phyloP scores from a whole-genome alignment of 2,113 vertebrate species.

The Pomatostomus ruficeps region DNA sequence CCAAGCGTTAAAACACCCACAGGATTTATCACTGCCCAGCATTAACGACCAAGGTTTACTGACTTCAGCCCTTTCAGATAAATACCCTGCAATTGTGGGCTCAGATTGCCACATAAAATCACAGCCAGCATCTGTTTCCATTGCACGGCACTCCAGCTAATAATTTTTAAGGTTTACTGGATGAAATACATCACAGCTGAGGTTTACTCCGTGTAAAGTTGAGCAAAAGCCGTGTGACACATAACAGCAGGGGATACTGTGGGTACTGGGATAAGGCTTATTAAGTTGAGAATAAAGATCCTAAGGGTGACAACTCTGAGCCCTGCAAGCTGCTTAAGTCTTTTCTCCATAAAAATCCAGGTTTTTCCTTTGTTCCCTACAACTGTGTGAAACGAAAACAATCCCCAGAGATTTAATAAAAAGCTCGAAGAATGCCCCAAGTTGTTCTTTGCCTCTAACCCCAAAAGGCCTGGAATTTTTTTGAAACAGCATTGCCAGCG shows the following conservation, averaged over 20 bases:
- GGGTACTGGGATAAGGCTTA: background rate
- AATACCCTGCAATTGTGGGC: background rate
- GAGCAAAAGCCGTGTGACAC: background rate
- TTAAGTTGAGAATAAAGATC: background rate
- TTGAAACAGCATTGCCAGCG: background rate
- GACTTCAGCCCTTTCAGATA: background rate
- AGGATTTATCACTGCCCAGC: background rate
- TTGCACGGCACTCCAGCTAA: background rate
- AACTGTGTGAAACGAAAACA: background rate
- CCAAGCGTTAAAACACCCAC: background rate
- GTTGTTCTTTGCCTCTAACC: background rate
- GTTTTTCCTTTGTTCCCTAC: background rate
- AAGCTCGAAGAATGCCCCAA: background rate
- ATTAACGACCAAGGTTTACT: constrained; percentile 19
- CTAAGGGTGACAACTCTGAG: background rate
- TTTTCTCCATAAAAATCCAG: background rate
- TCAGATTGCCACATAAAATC: background rate
- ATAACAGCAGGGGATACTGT: background rate
- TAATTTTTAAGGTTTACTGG: background rate
- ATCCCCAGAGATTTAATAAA: background rate
- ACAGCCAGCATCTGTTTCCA: background rate
- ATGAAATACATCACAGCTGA: background rate
- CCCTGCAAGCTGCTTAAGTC: background rate
- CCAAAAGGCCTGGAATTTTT: background rate
- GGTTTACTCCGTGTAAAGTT: background rate